Percentiles rank a stretch among this genome's conserved stretches.
phyloP scores from a whole-genome alignment of 1,140 invertebrate genomes.

The Drosophila subobscura region DNA sequence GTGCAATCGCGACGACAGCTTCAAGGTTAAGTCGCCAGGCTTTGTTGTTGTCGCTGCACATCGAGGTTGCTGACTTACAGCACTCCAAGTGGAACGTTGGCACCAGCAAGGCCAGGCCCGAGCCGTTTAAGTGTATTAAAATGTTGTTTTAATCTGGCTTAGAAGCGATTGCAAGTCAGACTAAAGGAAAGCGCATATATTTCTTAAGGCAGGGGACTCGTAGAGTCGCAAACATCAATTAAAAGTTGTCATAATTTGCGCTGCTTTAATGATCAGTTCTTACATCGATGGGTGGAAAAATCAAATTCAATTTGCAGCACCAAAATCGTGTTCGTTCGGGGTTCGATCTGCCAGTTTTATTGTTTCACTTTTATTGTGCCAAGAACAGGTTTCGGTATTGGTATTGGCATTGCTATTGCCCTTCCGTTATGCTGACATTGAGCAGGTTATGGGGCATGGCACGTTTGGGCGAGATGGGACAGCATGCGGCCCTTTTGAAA shows the following conservation, averaged over 20 bases:
- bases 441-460: slow-evolving; percentile 60
- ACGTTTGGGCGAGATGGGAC: slow-evolving; percentile 54
- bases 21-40: slow-evolving; percentile 68
- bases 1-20: slow-evolving; percentile 51
- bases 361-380: slow-evolving; percentile 46
- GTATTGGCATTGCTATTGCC: slow-evolving; percentile 28
- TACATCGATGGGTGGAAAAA: background rate
- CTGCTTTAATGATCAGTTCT: slow-evolving; percentile 5
- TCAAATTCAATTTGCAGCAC: slow-evolving; percentile 37
- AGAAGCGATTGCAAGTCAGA: slow-evolving; percentile 20
- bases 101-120: slow-evolving; percentile 26
- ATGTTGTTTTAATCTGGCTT: slow-evolving; percentile 47
- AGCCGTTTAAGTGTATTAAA: slow-evolving; percentile 51
- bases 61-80: slow-evolving; percentile 37
- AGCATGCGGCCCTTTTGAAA: slow-evolving; percentile 57
- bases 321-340: slow-evolving; percentile 41
- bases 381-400: slow-evolving; percentile 14
- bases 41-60: slow-evolving; percentile 35
- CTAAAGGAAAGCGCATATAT: background rate
- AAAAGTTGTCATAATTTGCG: slow-evolving; percentile 7
- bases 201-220: no score
- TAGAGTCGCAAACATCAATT: no score
- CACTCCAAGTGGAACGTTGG: slow-evolving; percentile 25
- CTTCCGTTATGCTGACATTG: slow-evolving; percentile 58
- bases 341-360: slow-evolving; percentile 34